Evolutionary conservation across 2,113 vertebrate genomes (phyloP).

Genomic region (Mohoua ochrocephala): DNA sequence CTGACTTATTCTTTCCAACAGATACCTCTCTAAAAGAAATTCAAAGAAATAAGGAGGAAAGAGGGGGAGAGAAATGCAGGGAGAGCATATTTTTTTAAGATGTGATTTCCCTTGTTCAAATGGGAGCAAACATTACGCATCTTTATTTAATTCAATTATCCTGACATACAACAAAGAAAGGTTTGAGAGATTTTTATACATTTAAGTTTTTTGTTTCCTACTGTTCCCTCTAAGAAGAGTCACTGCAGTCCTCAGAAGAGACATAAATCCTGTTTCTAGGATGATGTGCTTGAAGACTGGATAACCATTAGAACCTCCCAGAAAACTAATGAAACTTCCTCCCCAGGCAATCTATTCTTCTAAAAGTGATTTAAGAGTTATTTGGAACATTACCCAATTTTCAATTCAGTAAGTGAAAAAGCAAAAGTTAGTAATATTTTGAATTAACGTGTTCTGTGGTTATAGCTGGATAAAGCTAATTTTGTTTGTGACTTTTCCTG

Average conservation of each 20-base stretch:
- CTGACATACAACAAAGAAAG: neutral
- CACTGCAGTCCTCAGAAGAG: neutral
- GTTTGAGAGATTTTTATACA: neutral
- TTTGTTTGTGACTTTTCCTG: neutral
- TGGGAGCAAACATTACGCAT: neutral
- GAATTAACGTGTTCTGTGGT: neutral
- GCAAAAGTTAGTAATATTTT: neutral
- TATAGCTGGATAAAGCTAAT: neutral
- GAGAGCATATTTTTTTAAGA: neutral
- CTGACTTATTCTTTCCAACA: neutral
- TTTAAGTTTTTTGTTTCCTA: rapidly evolving
- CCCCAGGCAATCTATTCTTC: neutral
- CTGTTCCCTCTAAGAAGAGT: neutral
- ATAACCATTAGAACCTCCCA: neutral
- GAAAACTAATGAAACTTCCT: neutral
- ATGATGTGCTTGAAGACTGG: neutral
- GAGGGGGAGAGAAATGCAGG: neutral
- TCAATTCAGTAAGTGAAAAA: neutral
- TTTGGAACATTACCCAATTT: neutral
- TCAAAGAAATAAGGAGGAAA: neutral
- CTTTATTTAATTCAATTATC: neutral
- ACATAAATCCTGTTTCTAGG: neutral
- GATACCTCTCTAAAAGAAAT: neutral
- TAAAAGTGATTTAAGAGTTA: neutral
- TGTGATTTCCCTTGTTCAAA: neutral